Conservation (phyloP, 2,797 vertebrate species). For the Mus minutoides region DNA sequence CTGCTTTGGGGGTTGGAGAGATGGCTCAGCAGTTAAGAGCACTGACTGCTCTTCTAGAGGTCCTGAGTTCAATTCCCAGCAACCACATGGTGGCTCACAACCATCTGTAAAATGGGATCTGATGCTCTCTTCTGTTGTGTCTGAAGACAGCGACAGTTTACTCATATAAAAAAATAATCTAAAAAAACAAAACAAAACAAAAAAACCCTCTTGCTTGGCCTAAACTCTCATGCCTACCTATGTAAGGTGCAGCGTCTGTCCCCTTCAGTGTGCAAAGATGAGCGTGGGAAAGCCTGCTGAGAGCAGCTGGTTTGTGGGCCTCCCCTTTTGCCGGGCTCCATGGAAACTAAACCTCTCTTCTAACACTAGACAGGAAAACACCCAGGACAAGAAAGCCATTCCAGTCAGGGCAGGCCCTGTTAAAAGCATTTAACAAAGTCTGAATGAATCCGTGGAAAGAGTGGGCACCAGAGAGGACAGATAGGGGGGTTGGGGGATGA, state of each 20-base stretch:
- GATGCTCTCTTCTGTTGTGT: too few relatives aligned
- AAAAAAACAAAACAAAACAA: too few relatives aligned
- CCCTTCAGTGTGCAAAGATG: background rate
- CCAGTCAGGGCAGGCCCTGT: background rate
- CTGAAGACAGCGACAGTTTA: too few relatives aligned
- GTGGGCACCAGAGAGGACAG: background rate
- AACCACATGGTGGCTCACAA: too few relatives aligned
- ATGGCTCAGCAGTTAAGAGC: too few relatives aligned
- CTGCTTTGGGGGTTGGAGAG: too few relatives aligned
- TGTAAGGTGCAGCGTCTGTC: background rate
- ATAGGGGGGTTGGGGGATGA: background rate
- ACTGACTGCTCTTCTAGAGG: too few relatives aligned
- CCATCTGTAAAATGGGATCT: too few relatives aligned
- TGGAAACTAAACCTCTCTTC: background rate
- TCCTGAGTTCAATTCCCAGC: too few relatives aligned
- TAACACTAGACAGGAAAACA: background rate
- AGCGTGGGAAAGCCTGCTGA: background rate
- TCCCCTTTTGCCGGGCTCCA: background rate
- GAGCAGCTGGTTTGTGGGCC: background rate
- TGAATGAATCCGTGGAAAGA: background rate
- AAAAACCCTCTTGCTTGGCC: background rate
- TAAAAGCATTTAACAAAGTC: background rate
- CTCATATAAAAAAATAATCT: too few relatives aligned
- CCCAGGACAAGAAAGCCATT: background rate
- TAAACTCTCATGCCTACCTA: background rate